phyloP scores from a whole-genome alignment of 2,797 vertebrate genomes.

The Sebastes hopkinsi region DNA sequence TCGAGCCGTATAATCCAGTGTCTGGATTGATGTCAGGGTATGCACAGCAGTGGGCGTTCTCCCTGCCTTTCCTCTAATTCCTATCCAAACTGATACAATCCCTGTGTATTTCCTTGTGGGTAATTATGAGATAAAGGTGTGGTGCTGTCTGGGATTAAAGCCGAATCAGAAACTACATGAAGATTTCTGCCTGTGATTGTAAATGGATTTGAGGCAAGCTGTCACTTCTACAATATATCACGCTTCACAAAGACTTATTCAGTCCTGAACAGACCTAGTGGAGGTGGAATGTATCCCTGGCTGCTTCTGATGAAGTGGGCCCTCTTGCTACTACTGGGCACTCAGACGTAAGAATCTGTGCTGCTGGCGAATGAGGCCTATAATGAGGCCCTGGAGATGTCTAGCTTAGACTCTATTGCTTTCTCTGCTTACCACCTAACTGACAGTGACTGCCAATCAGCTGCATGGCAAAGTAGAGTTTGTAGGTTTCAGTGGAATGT shows the following conservation, averaged over 20 bases:
- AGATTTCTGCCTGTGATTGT: constrained; percentile 66
- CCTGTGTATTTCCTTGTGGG: constrained; percentile 59
- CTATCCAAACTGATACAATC: constrained; percentile 57
- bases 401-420: constrained; percentile 28
- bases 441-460: constrained; percentile 54
- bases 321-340: constrained; percentile 51
- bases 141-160: constrained; percentile 61
- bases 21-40: constrained; percentile 49
- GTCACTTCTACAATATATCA: constrained; percentile 50
- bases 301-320: constrained; percentile 58
- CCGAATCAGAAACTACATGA: constrained; percentile 50
- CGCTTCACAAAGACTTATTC: constrained; percentile 53
- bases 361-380: constrained; percentile 48
- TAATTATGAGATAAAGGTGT: constrained; percentile 71
- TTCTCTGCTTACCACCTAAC: constrained; percentile 49
- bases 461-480: constrained; percentile 22
- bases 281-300: constrained; percentile 48
- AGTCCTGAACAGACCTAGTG: constrained; percentile 25
- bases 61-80: constrained; percentile 44
- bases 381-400: constrained; percentile 68
- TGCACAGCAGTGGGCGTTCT: constrained; percentile 37
- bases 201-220: constrained; percentile 61
- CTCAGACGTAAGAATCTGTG: constrained; percentile 59
- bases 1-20: constrained; percentile 39
- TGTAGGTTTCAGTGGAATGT: constrained; percentile 14